phyloP scores from a whole-genome alignment of 2,888 invertebrate species.

The Eupithecia vulgata region DNA sequence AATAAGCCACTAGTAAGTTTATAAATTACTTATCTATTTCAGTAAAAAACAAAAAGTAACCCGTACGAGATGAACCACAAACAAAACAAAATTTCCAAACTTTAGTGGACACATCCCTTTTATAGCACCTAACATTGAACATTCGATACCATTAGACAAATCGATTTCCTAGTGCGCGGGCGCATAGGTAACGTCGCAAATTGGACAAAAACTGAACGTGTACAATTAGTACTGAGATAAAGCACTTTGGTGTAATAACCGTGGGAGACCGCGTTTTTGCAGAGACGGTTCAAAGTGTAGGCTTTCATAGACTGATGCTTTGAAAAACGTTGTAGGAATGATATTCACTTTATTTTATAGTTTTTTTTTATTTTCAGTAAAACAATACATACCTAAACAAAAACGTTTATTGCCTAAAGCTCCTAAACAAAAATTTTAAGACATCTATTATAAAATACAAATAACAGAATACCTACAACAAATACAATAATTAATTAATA shows the following conservation, averaged over 20 bases:
- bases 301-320: slow-evolving; percentile 31
- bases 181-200: slow-evolving; percentile 53
- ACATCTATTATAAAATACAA: no score
- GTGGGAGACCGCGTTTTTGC: slow-evolving; percentile 71
- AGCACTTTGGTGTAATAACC: slow-evolving; percentile 73
- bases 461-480: no score
- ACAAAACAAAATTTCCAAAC: background rate
- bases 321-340: no score
- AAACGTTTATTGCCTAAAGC: no score
- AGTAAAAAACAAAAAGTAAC: no score
- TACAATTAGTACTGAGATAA: slow-evolving; percentile 76
- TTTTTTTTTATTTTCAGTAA: no score
- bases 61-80: background rate
- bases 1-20: no score
- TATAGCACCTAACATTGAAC: slow-evolving; percentile 41
- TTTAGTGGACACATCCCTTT: slow-evolving; percentile 6
- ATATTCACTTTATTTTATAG: no score
- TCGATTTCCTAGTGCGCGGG: slow-evolving; percentile 68
- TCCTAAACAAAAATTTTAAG: no score
- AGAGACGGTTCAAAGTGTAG: slow-evolving; percentile 47
- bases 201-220: slow-evolving; percentile 71
- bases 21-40: no score
- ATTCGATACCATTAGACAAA: slow-evolving; percentile 68
- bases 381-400: no score
- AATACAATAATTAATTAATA: no score